A percentile compares a stretch with the other conserved stretches of the same genome.
Conservation (phyloP, 2,888 invertebrate species). For the Acanthosepion esculentum region DNA sequence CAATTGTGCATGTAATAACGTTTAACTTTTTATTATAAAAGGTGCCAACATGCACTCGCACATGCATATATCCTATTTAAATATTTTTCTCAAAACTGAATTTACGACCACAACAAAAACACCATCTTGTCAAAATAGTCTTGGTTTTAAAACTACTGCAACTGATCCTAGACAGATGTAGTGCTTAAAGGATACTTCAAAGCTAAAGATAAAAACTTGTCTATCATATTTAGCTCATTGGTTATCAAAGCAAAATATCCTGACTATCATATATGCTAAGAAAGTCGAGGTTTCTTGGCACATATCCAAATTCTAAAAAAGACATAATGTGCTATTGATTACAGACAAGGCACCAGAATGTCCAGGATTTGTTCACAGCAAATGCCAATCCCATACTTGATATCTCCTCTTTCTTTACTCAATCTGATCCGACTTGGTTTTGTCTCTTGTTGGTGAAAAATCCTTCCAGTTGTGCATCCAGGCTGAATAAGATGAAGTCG, state of each 20-base stretch:
- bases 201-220: neutral
- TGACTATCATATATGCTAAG: neutral
- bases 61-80: too few species aligned
- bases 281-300: neutral
- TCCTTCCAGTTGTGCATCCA: neutral
- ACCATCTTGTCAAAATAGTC: too few species aligned
- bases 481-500: conserved; percentile 22
- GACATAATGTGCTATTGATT: neutral
- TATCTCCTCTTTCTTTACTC: neutral
- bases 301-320: neutral
- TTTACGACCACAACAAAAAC: too few species aligned
- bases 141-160: too few species aligned
- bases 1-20: too few species aligned
- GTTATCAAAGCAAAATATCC: neutral
- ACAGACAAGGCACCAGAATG: neutral
- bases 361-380: neutral
- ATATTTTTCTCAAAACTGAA: too few species aligned
- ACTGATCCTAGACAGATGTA: neutral
- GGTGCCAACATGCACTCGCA: too few species aligned
- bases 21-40: too few species aligned
- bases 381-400: neutral
- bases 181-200: neutral
- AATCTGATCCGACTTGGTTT: neutral
- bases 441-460: neutral
- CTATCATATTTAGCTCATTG: neutral